Conservation (phyloP, 2,113 vertebrate genomes). For the Daubentonia madagascariensis region DNA sequence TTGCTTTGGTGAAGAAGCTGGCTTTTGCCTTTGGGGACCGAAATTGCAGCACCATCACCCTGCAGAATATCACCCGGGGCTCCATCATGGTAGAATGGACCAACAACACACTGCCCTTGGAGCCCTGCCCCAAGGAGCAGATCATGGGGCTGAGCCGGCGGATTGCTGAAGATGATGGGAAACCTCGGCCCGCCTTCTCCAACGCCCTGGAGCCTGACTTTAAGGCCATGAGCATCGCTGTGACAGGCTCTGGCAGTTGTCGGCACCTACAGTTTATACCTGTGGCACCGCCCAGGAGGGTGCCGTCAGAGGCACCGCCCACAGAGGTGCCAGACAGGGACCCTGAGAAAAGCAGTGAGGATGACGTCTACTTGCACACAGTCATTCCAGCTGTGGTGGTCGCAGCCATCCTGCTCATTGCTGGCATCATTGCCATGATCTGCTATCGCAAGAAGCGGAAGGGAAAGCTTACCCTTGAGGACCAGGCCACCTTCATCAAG, state of each 20-base stretch:
- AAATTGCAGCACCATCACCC: conserved; percentile 93
- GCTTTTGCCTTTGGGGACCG: conserved; percentile 92
- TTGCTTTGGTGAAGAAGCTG: conserved; percentile 93
- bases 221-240: conserved; percentile 87
- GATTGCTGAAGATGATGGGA: conserved; percentile 89
- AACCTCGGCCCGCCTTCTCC: conserved; percentile 85
- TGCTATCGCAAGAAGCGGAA: conserved; percentile 97
- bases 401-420: conserved; percentile 94
- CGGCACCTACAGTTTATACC: conserved; percentile 90
- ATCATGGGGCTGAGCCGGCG: conserved; percentile 88
- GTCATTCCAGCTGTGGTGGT: conserved; percentile 97
- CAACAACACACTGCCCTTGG: conserved; percentile 92
- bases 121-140: conserved; percentile 92
- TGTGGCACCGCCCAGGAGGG: conserved; percentile 71
- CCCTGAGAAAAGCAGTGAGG: conserved; percentile 90
- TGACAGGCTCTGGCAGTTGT: conserved; percentile 91
- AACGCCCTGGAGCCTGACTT: conserved; percentile 94
- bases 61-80: conserved; percentile 90
- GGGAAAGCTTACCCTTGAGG: conserved; percentile 96
- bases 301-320: conserved; percentile 70
- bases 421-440: conserved; percentile 96
- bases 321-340: conserved; percentile 85
- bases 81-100: conserved; percentile 96
- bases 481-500: conserved; percentile 98
- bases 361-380: conserved; percentile 95